Evolutionary conservation across 2,888 invertebrate species (phyloP).

Genomic region (Drosophila conformis): DNA sequence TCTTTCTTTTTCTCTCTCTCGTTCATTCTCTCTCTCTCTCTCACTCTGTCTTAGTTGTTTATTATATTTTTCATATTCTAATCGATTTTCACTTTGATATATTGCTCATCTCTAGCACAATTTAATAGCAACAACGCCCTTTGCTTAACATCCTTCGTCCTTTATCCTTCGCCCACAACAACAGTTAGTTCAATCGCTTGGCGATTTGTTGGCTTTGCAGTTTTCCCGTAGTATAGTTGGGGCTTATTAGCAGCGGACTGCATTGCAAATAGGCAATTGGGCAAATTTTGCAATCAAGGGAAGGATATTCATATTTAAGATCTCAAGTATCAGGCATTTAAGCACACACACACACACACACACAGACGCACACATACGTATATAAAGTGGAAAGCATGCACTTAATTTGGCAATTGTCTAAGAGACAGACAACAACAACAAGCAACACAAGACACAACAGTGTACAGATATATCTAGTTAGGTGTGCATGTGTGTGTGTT

Average conservation of each 20-base stretch:
- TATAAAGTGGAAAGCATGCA: conserved; percentile 49
- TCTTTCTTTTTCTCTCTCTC: not conserved
- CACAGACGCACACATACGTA: not conserved
- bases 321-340: conserved; percentile 30
- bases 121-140: not conserved
- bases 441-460: not conserved
- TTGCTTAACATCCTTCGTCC: not conserved
- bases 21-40: too few relatives aligned
- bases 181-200: conserved; percentile 57
- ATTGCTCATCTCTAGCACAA: conserved; percentile 32
- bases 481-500: not conserved
- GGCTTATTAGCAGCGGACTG: conserved; percentile 65
- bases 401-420: conserved; percentile 77
- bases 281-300: conserved; percentile 67
- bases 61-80: not conserved
- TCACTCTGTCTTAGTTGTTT: not conserved
- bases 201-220: conserved; percentile 61
- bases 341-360: conserved; percentile 1
- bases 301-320: conserved; percentile 74
- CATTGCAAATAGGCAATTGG: conserved; percentile 67
- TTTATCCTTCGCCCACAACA: conserved; percentile 8
- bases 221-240: conserved; percentile 46
- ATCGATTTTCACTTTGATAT: not conserved
- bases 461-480: conserved; percentile 9
- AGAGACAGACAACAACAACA: conserved; percentile 19